Percentiles rank a stretch among this genome's conserved stretches.
Conservation (phyloP, 2,797 vertebrate species). For the Brachymystax lenok region DNA sequence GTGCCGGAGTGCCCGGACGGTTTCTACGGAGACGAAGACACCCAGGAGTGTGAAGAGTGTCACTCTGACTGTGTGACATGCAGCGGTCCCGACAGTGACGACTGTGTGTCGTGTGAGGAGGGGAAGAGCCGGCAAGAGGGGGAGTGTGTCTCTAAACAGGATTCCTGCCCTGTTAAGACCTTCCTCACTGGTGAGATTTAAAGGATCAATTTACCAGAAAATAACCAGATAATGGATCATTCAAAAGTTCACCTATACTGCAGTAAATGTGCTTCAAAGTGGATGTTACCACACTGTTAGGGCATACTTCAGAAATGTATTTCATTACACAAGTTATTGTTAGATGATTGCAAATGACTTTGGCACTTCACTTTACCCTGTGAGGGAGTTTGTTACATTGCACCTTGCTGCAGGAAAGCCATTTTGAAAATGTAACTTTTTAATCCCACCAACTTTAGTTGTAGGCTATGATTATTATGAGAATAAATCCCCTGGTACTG, state of each 20-base stretch:
- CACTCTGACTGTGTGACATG: conserved; percentile 80
- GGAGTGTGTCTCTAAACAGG: conserved; percentile 67
- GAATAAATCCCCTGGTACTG: background rate
- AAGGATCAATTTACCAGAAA: background rate
- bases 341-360: background rate
- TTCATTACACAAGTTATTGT: background rate
- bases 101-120: conserved; percentile 77
- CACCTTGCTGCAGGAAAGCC: background rate
- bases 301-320: background rate
- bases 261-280: background rate
- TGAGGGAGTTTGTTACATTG: background rate
- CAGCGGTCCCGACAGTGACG: conserved; percentile 64
- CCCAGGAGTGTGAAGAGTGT: conserved; percentile 85
- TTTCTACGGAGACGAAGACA: conserved; percentile 79
- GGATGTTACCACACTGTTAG: background rate
- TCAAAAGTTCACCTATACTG: background rate
- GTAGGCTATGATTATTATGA: background rate
- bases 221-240: background rate
- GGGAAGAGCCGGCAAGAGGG: conserved; percentile 57
- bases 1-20: conserved; percentile 79
- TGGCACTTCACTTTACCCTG: background rate
- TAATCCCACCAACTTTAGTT: background rate
- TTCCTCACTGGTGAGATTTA: conserved; percentile 71
- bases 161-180: conserved; percentile 66
- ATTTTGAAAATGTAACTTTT: background rate